Base-by-base conservation (phyloP, 2,113 vertebrate genomes). In the Chinchilla lanigera region DNA sequence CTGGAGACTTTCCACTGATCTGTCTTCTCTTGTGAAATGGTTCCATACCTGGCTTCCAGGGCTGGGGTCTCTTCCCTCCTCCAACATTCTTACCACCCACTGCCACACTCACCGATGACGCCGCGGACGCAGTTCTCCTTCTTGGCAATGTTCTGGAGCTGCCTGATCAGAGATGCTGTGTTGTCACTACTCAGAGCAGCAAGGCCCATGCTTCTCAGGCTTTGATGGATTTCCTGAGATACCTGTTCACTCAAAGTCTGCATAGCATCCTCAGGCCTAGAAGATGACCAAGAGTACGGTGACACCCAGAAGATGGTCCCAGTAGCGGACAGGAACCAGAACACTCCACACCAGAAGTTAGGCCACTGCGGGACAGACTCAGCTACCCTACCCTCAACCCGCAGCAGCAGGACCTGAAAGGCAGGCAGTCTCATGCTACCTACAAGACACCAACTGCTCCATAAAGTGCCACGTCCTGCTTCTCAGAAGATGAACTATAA, bases 71-170 rank as follows among this genome's bases (percentile, higher is more conserved):
- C 52, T 33, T 35, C 47, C 85, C 41, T 26, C 35, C 61, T 61
- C 13, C 54, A 35, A 5, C 3, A 0, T 3, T 33, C 35, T 1
- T 0, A 2, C 2, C 4, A 28, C 61, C 30, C 17, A 7, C 1
- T 10, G 41, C 24, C 22, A 5, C 38, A 91, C 98, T 98, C 96
- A 99, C 99, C 98, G 52, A 98, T 95, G 94, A 99, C 90, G 0
- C 50, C 92, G 35, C 90, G 90, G 71, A 99, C 98, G 8, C 98
- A 96, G 58, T 98, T 98, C 96, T 98, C 95, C 35, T 97, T 96
- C 92, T 97, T 98, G 61, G 97, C 97, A 20, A 99, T 98, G 95
- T 97, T 98, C 86, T 97, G 97, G 86, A 99, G 98, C 97, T 99
- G 99, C 52, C 98, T 98, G 54, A 86, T 98, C 86, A 99, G 98